phyloP scores from a whole-genome alignment of 2,888 invertebrate species.

The Dysmachus trigonus region DNA sequence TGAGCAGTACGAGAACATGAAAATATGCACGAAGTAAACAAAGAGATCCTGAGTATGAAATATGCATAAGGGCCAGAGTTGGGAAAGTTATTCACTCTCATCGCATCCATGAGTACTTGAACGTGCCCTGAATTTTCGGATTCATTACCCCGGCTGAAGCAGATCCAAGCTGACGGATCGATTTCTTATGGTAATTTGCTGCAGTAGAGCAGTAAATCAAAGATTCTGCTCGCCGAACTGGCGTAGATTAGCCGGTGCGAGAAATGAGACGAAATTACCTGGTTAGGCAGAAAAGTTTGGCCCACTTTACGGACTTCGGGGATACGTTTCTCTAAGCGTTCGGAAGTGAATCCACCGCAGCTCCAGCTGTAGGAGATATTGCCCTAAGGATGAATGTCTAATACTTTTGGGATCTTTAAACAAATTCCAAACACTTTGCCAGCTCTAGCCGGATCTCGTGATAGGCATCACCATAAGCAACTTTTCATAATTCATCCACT shows the following conservation, averaged over 20 bases:
- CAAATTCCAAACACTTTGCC: background rate
- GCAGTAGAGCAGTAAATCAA: conserved; percentile 24
- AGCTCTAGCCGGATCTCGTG: background rate
- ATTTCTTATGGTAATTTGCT: conserved; percentile 35
- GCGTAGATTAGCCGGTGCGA: background rate
- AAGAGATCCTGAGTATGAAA: conserved; percentile 27
- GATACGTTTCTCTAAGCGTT: background rate
- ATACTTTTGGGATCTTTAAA: background rate
- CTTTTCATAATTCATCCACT: background rate
- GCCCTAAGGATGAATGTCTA: background rate
- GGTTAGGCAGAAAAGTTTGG: background rate
- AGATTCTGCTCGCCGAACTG: background rate
- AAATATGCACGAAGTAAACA: conserved; percentile 27
- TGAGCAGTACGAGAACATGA: background rate
- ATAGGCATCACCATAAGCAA: background rate
- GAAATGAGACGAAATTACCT: background rate
- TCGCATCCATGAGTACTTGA: conserved; percentile 36
- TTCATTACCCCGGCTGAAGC: conserved; percentile 5
- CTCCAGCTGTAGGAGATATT: background rate
- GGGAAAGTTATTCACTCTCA: conserved; percentile 33
- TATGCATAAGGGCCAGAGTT: conserved; percentile 31
- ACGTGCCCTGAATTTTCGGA: conserved; percentile 24
- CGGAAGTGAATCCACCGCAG: background rate
- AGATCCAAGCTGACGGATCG: conserved; percentile 7
- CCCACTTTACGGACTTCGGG: background rate